Conservation (phyloP, 2,113 vertebrate genomes). For the Ailuropoda melanoleuca region DNA sequence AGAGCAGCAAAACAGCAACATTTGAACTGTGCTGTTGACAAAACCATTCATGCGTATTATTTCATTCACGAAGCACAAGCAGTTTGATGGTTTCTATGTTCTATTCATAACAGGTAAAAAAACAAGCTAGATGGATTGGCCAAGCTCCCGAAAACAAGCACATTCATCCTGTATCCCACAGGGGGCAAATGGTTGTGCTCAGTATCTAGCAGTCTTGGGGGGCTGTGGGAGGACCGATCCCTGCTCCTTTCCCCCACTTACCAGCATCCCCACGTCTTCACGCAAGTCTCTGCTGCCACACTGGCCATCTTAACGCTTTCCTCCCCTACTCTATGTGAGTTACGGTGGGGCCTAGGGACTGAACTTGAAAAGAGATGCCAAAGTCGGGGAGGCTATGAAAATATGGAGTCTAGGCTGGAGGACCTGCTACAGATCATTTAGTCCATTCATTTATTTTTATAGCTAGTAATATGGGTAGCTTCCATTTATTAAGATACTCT, state of each 20-base stretch:
- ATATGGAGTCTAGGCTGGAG: not conserved
- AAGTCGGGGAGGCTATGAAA: not conserved
- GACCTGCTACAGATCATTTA: not conserved
- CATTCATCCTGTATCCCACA: not conserved
- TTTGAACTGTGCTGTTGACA: constrained; percentile 39
- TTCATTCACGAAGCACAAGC: constrained; percentile 25
- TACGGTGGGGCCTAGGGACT: not conserved
- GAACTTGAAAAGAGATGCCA: not conserved
- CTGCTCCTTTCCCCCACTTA: not conserved
- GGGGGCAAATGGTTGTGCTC: not conserved
- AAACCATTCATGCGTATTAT: constrained; percentile 46
- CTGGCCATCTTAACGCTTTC: not conserved
- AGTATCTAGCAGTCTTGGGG: not conserved
- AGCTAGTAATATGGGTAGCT: not conserved
- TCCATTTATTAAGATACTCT: not conserved
- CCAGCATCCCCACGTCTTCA: not conserved
- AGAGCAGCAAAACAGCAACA: not conserved
- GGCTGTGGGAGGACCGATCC: not conserved
- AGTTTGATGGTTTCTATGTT: not conserved
- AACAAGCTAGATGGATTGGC: not conserved
- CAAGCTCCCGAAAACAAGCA: not conserved
- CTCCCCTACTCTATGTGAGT: not conserved
- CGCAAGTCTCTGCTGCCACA: not conserved
- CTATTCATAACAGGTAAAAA: constrained; percentile 11
- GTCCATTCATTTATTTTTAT: constrained; percentile 8